phyloP scores from a whole-genome alignment of 2,113 vertebrate genomes.

The Cyanoderma ruficeps region DNA sequence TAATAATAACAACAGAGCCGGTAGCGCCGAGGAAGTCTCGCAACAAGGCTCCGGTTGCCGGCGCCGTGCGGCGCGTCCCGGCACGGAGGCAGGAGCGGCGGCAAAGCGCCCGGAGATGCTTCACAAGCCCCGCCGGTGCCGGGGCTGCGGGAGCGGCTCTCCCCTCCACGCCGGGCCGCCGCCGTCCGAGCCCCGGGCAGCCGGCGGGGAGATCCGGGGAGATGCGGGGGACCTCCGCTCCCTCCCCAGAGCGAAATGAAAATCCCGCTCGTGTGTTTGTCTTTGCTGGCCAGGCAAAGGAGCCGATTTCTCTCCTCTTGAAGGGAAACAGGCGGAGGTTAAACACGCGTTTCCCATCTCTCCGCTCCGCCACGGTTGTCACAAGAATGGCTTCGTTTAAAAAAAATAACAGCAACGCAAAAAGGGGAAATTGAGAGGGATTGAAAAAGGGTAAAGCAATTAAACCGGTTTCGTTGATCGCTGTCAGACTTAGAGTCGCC shows the following conservation, averaged over 20 bases:
- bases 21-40: not conserved
- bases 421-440: not conserved
- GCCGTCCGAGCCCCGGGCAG: not conserved
- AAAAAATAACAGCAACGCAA: not conserved
- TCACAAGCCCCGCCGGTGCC: not conserved
- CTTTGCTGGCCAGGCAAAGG: slow-evolving; percentile 17
- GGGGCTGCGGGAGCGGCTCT: not conserved
- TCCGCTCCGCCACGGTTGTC: not conserved
- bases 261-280: not conserved
- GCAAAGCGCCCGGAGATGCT: not conserved
- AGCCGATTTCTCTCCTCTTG: not conserved
- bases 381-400: not conserved
- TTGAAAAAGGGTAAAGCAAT: not conserved
- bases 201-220: not conserved
- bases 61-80: not conserved
- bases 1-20: not conserved
- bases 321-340: slow-evolving; percentile 21
- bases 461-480: slow-evolving; percentile 26
- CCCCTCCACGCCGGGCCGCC: not conserved
- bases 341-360: not conserved
- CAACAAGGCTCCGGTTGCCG: not conserved
- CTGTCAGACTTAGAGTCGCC: slow-evolving; percentile 21
- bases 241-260: not conserved
- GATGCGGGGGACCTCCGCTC: not conserved
- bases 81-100: not conserved